Evolutionary conservation across 2,888 invertebrate species (phyloP), one percentile per base, ranked within the genome.

Genomic region (Myopa tessellatipennis): DNA sequence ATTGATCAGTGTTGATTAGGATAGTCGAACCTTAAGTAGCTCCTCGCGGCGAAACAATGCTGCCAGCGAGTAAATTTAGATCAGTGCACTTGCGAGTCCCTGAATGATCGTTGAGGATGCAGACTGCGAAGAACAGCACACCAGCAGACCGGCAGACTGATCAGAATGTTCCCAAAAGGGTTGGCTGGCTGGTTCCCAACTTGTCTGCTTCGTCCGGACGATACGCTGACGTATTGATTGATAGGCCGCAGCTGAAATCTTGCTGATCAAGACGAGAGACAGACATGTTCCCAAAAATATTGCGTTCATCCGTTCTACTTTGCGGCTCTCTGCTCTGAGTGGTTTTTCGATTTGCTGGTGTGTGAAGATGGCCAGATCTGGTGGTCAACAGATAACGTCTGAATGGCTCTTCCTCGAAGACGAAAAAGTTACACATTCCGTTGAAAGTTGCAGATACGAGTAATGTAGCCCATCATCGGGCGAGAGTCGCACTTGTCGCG

Each of bases 141-240:
- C 18, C 61, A 1, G 26, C 18, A n/a, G 61, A 26, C 8, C 61
- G 12, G 38, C 36, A 65, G 26, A 61, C 3, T 14, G 55, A 4
- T 55, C 16, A 12, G 55, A 61, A 65, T 38, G 14, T 16, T 38
- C 65, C 12, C 36, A 12, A 65, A 65, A 52, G 40, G 45, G 45
- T 45, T 45, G 45, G 6, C 45, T 45, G 45, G 45, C 45, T 45
- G 45, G 45, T 55, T 70, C 52, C n/a, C 52, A 70, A 70, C 70
- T 70, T 70, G 70, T 70, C 70, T 70, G 65, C 36, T 65, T 65
- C 65, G 34, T 36, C 40, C 75, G 40, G 40, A 60, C 60, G 61
- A 36, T 7, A 36, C 77, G 65, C 79, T 82, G 83, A 82, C 81
- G 81, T 80, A 81, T 83, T 83, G 83, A 83, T 83, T 83, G 83